Evolutionary conservation across 37 sponge, comb jelly and placozoan species (phyloP).

Genomic region (Corticium candelabrum): DNA sequence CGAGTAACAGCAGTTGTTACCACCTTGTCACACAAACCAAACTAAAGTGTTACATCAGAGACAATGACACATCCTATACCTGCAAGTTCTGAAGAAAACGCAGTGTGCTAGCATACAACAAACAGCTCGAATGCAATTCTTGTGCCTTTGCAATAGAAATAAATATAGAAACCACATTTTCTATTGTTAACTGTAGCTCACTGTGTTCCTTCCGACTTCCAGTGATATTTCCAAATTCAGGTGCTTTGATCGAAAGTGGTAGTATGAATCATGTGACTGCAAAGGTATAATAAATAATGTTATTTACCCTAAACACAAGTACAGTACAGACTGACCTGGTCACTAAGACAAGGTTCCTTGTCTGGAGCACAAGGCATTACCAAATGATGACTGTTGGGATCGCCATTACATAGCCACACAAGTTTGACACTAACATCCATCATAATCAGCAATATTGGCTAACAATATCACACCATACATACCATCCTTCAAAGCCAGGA

Average conservation of each 20-base stretch:
- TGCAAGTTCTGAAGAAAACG: conserved; percentile 74
- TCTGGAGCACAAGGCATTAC: conserved; percentile 68
- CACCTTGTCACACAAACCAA: background rate
- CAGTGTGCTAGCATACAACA: conserved; percentile 79
- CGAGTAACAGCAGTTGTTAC: conserved; percentile 42
- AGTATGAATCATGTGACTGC: conserved; percentile 72
- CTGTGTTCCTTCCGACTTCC: conserved; percentile 13
- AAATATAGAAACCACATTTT: background rate
- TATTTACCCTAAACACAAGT: too few species aligned
- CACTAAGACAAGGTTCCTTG: conserved; percentile 32
- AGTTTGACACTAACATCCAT: conserved; percentile 13
- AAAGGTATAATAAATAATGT: too few species aligned
- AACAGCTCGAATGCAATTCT: background rate
- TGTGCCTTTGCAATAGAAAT: background rate
- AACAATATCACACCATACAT: background rate
- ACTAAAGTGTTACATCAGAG: background rate
- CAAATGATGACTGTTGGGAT: conserved; percentile 49
- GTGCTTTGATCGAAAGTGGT: conserved; percentile 57
- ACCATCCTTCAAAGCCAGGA: conserved; percentile 18
- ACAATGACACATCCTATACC: too few species aligned
- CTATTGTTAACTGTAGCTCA: background rate
- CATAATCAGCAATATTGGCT: too few species aligned
- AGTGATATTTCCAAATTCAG: conserved; percentile 49
- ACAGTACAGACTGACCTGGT: too few species aligned
- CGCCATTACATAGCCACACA: conserved; percentile 36